Base-by-base conservation (phyloP, 2,888 invertebrate genomes). In the Diarsia brunnea region DNA sequence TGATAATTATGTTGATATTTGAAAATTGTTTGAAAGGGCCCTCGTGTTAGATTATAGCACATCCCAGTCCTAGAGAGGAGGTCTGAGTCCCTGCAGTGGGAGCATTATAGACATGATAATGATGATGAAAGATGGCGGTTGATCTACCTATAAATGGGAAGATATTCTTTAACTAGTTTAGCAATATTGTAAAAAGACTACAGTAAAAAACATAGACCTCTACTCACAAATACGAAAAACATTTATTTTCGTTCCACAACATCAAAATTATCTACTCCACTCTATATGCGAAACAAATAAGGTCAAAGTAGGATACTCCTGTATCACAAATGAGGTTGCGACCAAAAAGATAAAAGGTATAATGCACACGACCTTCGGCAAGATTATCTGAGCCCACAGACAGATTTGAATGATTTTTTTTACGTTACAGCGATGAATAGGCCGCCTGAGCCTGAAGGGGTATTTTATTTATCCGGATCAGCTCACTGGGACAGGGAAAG, bases 351-450 rank as follows among this genome's bases (percentile, higher is more conserved):
- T 86, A 83, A 88, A 87, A 89, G 84, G 82, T 75, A 85, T 82
- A 81, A 84, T 82, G 81, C 78, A 82, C 63, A 74, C 75, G 77
- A 85, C 85, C 87, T 90, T 85, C 80, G 73, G 66, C 71, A 75
- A 78, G 90, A 88, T 89, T 88, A 89, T 87, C 87, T 71, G 43
- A 67, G 75, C 79, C 81, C 82, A 78, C 75, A 79, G 83, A 88
- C 78, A 79, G 77, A 85, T 86, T 88, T 85, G 81, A 89, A 88
- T 88, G 86, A 79, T 88, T 88, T 88, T 84, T 84, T 84, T 87
- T 85, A 85, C 80, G 74, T 73, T 67, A 82, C 71, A 69, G 58
- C 72, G 82, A 79, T 87, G 84, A 88, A 84, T 75, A 76, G 66
- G 61, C 55, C 10, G 19, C 31, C 43, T 79, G 73, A 78, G 19